phyloP scores from a whole-genome alignment of 2,797 vertebrate genomes.

The Pteropus rufus region DNA sequence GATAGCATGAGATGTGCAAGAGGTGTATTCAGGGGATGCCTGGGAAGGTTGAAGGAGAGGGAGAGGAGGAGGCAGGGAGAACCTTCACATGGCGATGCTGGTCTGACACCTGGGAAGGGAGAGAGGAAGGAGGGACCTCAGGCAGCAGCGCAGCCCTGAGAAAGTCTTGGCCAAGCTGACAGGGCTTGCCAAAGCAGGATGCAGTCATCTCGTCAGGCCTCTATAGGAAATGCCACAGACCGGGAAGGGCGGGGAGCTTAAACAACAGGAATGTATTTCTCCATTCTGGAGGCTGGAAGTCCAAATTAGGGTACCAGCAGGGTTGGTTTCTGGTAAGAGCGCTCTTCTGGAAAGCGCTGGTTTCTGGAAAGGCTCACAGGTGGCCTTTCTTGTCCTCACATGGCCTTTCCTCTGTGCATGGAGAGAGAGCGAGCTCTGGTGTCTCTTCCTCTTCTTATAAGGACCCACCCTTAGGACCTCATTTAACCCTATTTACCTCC shows the following conservation, averaged over 20 bases:
- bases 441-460: neutral
- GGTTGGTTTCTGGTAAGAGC: neutral
- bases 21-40: rapidly evolving
- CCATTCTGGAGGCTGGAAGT: neutral
- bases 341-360: neutral
- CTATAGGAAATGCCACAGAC: neutral
- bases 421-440: neutral
- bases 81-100: neutral
- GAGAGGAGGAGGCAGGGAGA: neutral
- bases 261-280: neutral
- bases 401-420: neutral
- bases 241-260: neutral
- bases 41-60: neutral
- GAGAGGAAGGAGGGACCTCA: neutral
- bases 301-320: neutral
- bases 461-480: neutral
- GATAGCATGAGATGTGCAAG: neutral
- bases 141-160: neutral
- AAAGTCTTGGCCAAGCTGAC: neutral
- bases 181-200: neutral
- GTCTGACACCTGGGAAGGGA: neutral
- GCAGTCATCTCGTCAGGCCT: neutral
- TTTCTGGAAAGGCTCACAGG: neutral
- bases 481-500: neutral
- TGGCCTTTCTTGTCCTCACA: neutral